Evolutionary conservation across 2,888 invertebrate species (phyloP).

Genomic region (Bibio marci): DNA sequence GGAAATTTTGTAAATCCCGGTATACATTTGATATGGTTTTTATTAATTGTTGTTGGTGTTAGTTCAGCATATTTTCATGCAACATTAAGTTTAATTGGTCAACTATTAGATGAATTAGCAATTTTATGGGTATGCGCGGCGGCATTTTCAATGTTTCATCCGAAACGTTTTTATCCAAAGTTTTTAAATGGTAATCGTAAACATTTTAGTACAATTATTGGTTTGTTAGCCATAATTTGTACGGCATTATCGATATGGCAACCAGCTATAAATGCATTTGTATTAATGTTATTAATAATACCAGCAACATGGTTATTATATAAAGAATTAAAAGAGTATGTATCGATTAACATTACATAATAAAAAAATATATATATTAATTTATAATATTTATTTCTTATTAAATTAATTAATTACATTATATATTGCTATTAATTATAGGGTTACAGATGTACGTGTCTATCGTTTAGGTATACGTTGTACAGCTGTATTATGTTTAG

Average conservation of each 20-base stretch:
- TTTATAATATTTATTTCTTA: too few relatives aligned
- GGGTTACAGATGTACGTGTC: conserved; percentile 44
- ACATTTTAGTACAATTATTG: conserved; percentile 40
- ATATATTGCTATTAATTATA: conserved; percentile 18
- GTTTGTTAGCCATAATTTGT: conserved; percentile 40
- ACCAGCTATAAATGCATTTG: conserved; percentile 69
- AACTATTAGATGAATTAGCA: conserved; percentile 62
- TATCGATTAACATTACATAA: too few relatives aligned
- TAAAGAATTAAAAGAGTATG: conserved; percentile 48
- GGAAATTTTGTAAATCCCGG: conserved; percentile 55
- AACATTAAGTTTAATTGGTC: conserved; percentile 63
- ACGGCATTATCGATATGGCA: conserved; percentile 54
- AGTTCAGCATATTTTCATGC: conserved; percentile 77
- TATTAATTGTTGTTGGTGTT: conserved; percentile 59
- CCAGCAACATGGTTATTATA: conserved; percentile 51
- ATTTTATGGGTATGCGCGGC: conserved; percentile 72
- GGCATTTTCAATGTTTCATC: conserved; percentile 57
- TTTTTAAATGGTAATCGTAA: conserved; percentile 46
- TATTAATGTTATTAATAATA: conserved; percentile 53
- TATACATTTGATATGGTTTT: conserved; percentile 66
- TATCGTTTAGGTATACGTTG: conserved; percentile 54
- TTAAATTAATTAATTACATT: conserved; percentile 16
- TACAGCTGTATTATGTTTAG: conserved; percentile 47
- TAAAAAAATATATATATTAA: conserved; percentile 2
- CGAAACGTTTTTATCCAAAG: conserved; percentile 48